Evolutionary conservation across 2,113 vertebrate genomes (phyloP).

Genomic region (Monarcha castaneiventris): DNA sequence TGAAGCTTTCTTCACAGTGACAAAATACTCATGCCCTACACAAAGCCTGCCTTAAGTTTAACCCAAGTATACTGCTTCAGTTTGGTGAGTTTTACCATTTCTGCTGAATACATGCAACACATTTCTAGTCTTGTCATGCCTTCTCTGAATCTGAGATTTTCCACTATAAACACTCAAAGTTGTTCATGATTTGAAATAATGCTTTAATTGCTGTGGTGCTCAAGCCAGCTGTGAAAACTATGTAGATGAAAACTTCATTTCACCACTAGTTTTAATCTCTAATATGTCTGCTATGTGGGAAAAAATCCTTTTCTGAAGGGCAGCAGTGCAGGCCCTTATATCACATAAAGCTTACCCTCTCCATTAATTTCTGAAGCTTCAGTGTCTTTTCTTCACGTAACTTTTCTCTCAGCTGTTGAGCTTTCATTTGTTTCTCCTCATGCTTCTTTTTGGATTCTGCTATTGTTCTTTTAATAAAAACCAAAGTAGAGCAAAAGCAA

Average conservation of each 20-base stretch:
- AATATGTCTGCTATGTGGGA: too few relatives aligned
- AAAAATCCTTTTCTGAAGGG: neutral
- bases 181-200: neutral
- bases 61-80: neutral
- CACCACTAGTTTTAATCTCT: neutral
- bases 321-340: neutral
- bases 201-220: neutral
- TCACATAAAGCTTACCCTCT: slow-evolving; percentile 82
- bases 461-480: slow-evolving; percentile 87
- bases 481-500: slow-evolving; percentile 5
- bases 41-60: neutral
- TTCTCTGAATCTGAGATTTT: neutral
- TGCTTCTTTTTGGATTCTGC: slow-evolving; percentile 99
- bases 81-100: neutral
- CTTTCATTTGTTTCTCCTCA: slow-evolving; percentile 99
- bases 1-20: neutral
- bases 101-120: neutral
- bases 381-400: slow-evolving; percentile 95
- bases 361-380: slow-evolving; percentile 96
- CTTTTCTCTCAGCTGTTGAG: slow-evolving; percentile 96
- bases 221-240: neutral
- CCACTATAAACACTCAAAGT: neutral
- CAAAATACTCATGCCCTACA: neutral
- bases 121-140: neutral
- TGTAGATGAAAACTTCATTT: neutral